A percentile compares a stretch with the other conserved stretches of the same genome.
These are phyloP conservation scores for Carlito syrichta DNA, from an alignment of 2,113 vertebrate genomes.

Conservation along the genomic window DNA sequence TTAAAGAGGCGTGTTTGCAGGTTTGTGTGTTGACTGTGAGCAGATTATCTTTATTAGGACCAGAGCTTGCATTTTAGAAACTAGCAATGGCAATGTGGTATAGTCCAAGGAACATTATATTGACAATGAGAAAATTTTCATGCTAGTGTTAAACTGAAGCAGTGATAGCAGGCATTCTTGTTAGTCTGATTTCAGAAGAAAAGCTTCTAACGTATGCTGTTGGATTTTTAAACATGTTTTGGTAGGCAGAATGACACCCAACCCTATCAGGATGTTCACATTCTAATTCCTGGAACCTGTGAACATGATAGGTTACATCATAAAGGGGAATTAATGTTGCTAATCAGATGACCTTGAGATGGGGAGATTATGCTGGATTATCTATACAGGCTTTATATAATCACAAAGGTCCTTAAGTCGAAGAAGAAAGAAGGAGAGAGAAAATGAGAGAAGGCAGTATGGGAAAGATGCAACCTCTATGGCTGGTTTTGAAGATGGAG, in stretches of 20 bases:
- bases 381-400: not conserved
- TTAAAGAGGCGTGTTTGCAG: not conserved
- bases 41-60: not conserved
- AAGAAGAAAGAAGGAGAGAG: not conserved
- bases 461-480: not conserved
- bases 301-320: not conserved
- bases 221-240: not conserved
- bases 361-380: not conserved
- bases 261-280: too few species aligned
- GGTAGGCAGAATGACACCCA: not conserved
- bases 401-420: not conserved
- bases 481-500: not conserved
- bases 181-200: not conserved
- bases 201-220: not conserved
- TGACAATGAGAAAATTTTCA: not conserved
- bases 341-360: not conserved
- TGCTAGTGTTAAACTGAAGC: not conserved
- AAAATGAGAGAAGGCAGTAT: not conserved
- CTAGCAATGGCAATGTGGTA: not conserved
- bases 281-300: not conserved
- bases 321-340: not conserved
- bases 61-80: not conserved
- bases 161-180: not conserved
- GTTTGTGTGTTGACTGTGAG: not conserved
- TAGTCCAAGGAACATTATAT: not conserved